phyloP scores from a whole-genome alignment of 2,888 invertebrate species.

The Allophyes oxyacanthae region DNA sequence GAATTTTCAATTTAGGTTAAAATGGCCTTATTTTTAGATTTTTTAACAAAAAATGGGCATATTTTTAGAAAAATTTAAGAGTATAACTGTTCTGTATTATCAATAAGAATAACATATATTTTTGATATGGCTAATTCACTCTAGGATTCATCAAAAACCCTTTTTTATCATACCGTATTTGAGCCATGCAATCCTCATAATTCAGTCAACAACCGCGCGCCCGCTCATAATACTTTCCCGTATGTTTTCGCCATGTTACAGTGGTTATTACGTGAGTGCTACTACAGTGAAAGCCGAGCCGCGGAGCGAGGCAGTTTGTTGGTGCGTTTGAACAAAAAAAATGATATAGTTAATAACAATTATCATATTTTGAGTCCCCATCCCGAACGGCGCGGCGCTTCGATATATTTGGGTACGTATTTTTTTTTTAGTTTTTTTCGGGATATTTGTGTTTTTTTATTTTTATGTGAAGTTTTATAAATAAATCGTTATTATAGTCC shows the following conservation, averaged over 20 bases:
- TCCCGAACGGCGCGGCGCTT: conserved; percentile 41
- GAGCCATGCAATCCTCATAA: no score
- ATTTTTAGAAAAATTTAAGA: no score
- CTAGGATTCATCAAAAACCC: no score
- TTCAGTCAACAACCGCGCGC: not conserved
- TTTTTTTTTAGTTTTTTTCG: conserved; percentile 6
- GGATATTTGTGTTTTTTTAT: conserved; percentile 6
- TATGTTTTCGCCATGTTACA: conserved; percentile 65
- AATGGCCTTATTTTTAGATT: no score
- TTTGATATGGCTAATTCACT: no score
- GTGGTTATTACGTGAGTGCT: conserved; percentile 66
- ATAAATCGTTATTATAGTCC: not conserved
- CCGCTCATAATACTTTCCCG: conserved; percentile 42
- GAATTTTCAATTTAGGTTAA: no score
- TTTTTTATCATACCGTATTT: no score
- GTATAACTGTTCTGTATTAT: no score
- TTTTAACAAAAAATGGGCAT: no score
- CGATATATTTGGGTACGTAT: conserved; percentile 49
- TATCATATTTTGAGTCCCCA: conserved; percentile 16
- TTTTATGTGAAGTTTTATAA: conserved; percentile 1
- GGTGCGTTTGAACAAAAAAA: conserved; percentile 46
- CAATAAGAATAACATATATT: no score
- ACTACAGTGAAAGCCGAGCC: conserved; percentile 76
- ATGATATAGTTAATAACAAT: conserved; percentile 58
- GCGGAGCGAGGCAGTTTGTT: conserved; percentile 58